Conservation (phyloP, 1,140 invertebrate genomes). For the Halyomorpha halys region DNA sequence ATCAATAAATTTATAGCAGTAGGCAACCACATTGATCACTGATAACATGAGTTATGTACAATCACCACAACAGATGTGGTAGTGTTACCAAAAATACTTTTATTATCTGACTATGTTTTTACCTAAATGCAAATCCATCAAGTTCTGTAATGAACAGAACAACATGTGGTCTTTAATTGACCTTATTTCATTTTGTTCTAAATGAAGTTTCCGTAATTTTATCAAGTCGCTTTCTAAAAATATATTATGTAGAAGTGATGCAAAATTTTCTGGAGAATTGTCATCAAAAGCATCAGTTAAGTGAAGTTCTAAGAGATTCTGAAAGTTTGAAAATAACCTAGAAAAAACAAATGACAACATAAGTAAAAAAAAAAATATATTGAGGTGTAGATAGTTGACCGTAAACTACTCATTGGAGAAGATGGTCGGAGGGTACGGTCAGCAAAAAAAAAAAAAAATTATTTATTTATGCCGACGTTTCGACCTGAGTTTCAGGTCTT, state of each 20-base stretch:
- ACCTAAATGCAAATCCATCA: slow-evolving; percentile 58
- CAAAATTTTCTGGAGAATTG: slow-evolving; percentile 47
- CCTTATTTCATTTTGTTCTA: slow-evolving; percentile 68
- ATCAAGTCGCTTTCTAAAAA: slow-evolving; percentile 59
- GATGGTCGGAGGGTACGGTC: too few relatives aligned
- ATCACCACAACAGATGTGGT: background rate
- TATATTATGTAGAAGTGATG: slow-evolving; percentile 56
- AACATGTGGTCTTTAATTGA: slow-evolving; percentile 48
- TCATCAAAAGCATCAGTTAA: slow-evolving; percentile 66
- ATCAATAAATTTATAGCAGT: too few relatives aligned
- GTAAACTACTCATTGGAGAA: too few relatives aligned
- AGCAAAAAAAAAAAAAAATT: background rate
- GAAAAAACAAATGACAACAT: slow-evolving; percentile 22
- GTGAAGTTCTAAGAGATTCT: slow-evolving; percentile 58
- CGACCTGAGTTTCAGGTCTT: too few relatives aligned
- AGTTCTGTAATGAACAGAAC: slow-evolving; percentile 57
- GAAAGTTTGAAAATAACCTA: slow-evolving; percentile 66
- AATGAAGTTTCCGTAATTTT: slow-evolving; percentile 56
- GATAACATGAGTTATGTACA: too few relatives aligned
- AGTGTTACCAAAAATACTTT: background rate
- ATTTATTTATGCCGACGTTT: too few relatives aligned
- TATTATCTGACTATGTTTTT: slow-evolving; percentile 34
- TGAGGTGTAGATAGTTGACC: too few relatives aligned
- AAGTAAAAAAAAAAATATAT: background rate
- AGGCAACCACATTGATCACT: too few relatives aligned